These are phyloP conservation scores for Notothenia rossii DNA, from an alignment of 2,113 vertebrate genomes.

Conservation along the genomic window DNA sequence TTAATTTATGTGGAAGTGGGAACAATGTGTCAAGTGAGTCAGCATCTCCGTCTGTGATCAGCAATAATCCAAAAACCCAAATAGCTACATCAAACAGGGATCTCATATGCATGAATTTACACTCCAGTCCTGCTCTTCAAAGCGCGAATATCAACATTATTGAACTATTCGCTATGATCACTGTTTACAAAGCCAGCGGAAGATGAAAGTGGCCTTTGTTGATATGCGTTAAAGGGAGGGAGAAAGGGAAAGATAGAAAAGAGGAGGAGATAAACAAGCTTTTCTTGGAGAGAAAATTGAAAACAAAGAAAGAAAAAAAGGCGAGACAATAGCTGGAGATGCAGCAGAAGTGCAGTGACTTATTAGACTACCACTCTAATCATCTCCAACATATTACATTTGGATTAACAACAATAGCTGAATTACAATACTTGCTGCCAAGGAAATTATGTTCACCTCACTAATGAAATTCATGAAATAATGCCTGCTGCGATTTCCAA, in stretches of 20 bases:
- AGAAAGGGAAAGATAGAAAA: not conserved
- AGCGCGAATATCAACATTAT: constrained; percentile 61
- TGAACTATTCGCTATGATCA: constrained; percentile 70
- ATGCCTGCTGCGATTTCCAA: constrained; percentile 56
- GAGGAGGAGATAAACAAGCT: constrained; percentile 37
- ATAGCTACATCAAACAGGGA: constrained; percentile 60
- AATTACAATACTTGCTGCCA: constrained; percentile 70
- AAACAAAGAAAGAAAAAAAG: constrained; percentile 18
- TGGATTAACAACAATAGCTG: constrained; percentile 76
- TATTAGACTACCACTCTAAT: constrained; percentile 54
- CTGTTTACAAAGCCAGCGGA: constrained; percentile 63
- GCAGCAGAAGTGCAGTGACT: constrained; percentile 18
- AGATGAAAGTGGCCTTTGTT: constrained; percentile 63
- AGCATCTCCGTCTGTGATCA: constrained; percentile 44
- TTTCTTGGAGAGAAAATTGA: constrained; percentile 34
- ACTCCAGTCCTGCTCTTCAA: constrained; percentile 63
- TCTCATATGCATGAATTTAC: constrained; percentile 64
- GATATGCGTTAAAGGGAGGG: constrained; percentile 36
- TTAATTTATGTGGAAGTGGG: constrained; percentile 26
- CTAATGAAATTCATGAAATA: constrained; percentile 81
- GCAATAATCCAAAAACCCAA: constrained; percentile 15
- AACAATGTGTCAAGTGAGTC: constrained; percentile 39
- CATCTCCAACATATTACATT: constrained; percentile 76
- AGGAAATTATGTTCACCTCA: constrained; percentile 75
- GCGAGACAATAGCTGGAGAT: not conserved